Percentiles rank a stretch among this genome's conserved stretches.
Conservation (phyloP, 1,140 invertebrate species). For the Lepidurus packardi region DNA sequence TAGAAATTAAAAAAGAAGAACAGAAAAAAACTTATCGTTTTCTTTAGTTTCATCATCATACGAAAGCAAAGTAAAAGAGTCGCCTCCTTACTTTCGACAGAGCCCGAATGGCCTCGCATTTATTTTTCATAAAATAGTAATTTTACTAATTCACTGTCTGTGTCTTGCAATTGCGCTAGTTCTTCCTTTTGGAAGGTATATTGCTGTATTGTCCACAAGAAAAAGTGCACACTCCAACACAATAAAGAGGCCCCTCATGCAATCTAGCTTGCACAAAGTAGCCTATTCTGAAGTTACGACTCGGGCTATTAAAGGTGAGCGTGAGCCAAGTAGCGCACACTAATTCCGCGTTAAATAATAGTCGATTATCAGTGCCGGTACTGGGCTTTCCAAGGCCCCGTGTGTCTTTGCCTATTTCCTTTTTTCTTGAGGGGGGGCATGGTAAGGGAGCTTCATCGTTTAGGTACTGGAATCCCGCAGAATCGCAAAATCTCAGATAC, state of each 20-base stretch:
- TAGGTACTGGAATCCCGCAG: not conserved
- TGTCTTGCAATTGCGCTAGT: slow-evolving; percentile 1
- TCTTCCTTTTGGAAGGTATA: not conserved
- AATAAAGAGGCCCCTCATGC: not conserved
- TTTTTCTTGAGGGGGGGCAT: too few relatives aligned
- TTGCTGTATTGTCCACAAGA: not conserved
- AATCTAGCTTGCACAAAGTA: not conserved
- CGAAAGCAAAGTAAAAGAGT: too few relatives aligned
- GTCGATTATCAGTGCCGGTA: not conserved
- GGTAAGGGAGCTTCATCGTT: too few relatives aligned
- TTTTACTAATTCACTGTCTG: not conserved
- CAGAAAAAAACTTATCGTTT: too few relatives aligned
- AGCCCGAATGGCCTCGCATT: not conserved
- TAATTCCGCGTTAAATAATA: not conserved
- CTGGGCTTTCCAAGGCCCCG: too few relatives aligned
- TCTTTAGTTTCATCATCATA: too few relatives aligned
- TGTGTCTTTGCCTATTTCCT: too few relatives aligned
- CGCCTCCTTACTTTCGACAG: too few relatives aligned
- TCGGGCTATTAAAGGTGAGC: not conserved
- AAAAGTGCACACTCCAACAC: not conserved
- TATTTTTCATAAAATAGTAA: slow-evolving; percentile 17
- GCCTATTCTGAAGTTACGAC: not conserved
- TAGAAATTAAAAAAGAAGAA: too few relatives aligned
- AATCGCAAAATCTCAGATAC: not conserved
- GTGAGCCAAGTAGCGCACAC: not conserved